Evolutionary conservation across 2,797 vertebrate species (phyloP), one percentile per base, ranked within the genome.

Genomic region (Acanthurus tractus): DNA sequence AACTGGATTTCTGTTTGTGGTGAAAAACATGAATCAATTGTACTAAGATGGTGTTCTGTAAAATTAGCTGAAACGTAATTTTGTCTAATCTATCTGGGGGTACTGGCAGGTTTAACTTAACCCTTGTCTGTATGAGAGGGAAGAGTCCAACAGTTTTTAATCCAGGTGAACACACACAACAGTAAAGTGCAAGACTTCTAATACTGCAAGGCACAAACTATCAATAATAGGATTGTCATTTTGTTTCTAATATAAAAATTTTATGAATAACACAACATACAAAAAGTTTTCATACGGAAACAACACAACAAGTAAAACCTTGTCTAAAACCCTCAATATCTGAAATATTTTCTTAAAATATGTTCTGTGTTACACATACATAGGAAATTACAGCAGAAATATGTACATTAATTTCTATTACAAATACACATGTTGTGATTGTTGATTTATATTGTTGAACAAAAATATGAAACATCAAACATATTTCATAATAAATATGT

Each of bases 131-230:
- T 80, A 54, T 55, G 38, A 83, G 38, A n/a, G 58, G 45, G 59
- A 71, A 78, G 29, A 68, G 80, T 76, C 62, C 44, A 77, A 29
- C n/a, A 0, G 67, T 15, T 84, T 85, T 78, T 84, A 79, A 78
- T 76, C 70, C 76, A 77, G 67, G 34, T 81, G 13, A 78, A 79
- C 59, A 83, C 64, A 80, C 63, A 81, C 46, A 49, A 84, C 25
- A 72, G 67, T 92, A 91, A 93, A 94, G 93, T 94, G 94, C 92
- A 91, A 88, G 46, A 80, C 79, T 68, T 92, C 84, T 92, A 94
- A 94, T 93, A 94, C 93, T 95, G 93, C 89, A 95, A 95, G 93
- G 95, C 94, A 95, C 94, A 93, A 87, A 89, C 94, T 94, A 94
- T 88, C 74, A 71, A 84, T 83, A 80, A 63, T 57, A 86, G 69